Evolutionary conservation across 2,888 invertebrate species (phyloP).

Genomic region (Fragum whitleyi): DNA sequence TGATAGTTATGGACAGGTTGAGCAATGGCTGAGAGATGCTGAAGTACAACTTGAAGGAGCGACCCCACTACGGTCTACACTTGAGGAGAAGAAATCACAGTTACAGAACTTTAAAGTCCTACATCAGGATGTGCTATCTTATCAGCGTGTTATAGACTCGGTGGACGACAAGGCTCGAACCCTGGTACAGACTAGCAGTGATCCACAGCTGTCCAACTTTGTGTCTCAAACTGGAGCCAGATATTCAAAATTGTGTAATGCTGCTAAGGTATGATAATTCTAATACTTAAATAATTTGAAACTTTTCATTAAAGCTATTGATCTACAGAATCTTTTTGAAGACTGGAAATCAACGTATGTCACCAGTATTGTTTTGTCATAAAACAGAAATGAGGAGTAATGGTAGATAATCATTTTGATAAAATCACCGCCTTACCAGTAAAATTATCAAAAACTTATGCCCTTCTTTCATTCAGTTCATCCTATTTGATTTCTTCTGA

Average conservation of each 20-base stretch:
- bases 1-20: constrained; percentile 92
- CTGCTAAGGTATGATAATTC: constrained; percentile 73
- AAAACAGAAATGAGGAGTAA: too few species aligned
- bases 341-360: too few species aligned
- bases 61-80: constrained; percentile 92
- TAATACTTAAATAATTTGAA: neutral
- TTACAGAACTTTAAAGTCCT: constrained; percentile 87
- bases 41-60: constrained; percentile 92
- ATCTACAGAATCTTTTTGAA: too few species aligned
- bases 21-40: constrained; percentile 91
- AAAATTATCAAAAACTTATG: too few species aligned
- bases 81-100: constrained; percentile 96
- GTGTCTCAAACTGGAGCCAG: constrained; percentile 76
- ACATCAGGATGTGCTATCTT: constrained; percentile 95
- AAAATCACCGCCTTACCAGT: too few species aligned
- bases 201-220: constrained; percentile 83
- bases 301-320: too few species aligned
- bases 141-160: constrained; percentile 95
- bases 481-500: too few species aligned
- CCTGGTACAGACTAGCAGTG: constrained; percentile 89
- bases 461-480: too few species aligned
- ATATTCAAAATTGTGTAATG: constrained; percentile 78
- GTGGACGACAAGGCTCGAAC: constrained; percentile 94
- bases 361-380: too few species aligned
- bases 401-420: too few species aligned